phyloP scores from a whole-genome alignment of 2,888 invertebrate genomes.

The Harmothoe impar region DNA sequence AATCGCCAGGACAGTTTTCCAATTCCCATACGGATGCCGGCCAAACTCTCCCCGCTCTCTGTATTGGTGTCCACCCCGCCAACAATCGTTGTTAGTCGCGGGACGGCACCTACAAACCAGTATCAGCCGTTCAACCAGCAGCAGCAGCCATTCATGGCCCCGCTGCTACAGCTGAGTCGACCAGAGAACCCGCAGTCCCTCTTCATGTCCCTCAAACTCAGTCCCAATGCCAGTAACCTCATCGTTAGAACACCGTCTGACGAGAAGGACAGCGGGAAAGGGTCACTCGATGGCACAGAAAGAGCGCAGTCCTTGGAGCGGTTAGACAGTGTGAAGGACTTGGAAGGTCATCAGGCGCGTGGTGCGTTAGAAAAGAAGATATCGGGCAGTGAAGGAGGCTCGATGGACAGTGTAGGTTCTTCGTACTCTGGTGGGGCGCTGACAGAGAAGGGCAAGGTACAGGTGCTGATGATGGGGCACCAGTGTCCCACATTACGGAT shows the following conservation, averaged over 20 bases:
- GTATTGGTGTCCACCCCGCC: not conserved
- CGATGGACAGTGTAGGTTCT: constrained; percentile 11
- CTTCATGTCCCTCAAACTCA: constrained; percentile 49
- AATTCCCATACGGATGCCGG: not conserved
- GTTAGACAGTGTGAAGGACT: not conserved
- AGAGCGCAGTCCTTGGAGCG: not conserved
- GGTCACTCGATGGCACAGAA: not conserved
- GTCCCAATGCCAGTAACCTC: constrained; percentile 15
- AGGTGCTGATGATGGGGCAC: constrained; percentile 54
- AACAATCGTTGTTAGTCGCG: constrained; percentile 23
- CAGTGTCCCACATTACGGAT: constrained; percentile 75
- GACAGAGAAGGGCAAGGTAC: constrained; percentile 41
- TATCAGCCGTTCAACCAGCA: constrained; percentile 35
- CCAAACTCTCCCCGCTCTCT: constrained; percentile 34
- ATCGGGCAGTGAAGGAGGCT: constrained; percentile 31
- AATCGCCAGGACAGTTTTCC: constrained; percentile 27
- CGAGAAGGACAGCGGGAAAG: constrained; percentile 4
- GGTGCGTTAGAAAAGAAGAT: not conserved
- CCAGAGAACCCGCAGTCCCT: constrained; percentile 42
- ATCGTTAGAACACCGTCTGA: not conserved
- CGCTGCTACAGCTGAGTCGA: constrained; percentile 35
- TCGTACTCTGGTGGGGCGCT: not conserved
- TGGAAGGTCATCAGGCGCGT: not conserved
- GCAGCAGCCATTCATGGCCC: constrained; percentile 37
- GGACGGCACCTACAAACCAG: constrained; percentile 52